A percentile compares a stretch with the other conserved stretches of the same genome.
Evolutionary conservation across 2,888 invertebrate genomes (phyloP).

Genomic region (Eremobia ochroleuca): DNA sequence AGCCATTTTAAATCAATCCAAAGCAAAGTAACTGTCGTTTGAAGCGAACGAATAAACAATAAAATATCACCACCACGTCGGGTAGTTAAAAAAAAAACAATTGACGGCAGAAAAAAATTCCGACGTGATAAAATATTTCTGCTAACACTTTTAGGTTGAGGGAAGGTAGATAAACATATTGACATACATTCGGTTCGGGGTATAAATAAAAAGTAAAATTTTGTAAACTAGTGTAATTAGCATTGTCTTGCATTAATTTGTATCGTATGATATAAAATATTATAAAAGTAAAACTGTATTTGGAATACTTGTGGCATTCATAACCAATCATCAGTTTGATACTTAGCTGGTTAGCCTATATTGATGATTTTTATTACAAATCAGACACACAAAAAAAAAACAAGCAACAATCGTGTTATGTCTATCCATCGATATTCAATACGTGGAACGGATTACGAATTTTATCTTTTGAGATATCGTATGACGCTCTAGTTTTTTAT

Average conservation of each 20-base stretch:
- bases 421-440: slow-evolving; percentile 72
- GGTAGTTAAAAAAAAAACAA: no score
- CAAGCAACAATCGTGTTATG: slow-evolving; percentile 63
- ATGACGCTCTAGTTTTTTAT: slow-evolving; percentile 74
- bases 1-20: no score
- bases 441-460: slow-evolving; percentile 79
- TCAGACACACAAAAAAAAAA: slow-evolving; percentile 55
- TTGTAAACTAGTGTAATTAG: no score
- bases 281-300: not conserved
- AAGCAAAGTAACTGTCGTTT: no score
- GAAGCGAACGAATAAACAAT: no score
- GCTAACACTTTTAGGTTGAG: no score
- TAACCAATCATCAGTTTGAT: slow-evolving; percentile 1
- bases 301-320: not conserved
- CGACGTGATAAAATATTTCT: no score
- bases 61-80: no score
- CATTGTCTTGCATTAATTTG: not conserved
- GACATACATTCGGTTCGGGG: no score
- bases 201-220: no score
- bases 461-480: slow-evolving; percentile 75
- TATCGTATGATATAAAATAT: not conserved
- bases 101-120: no score
- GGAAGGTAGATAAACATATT: no score
- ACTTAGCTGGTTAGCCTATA: slow-evolving; percentile 26
- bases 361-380: slow-evolving; percentile 61